These are phyloP conservation scores for Meda fulgida DNA, from an alignment of 2,797 vertebrate genomes.

Conservation along the genomic window DNA sequence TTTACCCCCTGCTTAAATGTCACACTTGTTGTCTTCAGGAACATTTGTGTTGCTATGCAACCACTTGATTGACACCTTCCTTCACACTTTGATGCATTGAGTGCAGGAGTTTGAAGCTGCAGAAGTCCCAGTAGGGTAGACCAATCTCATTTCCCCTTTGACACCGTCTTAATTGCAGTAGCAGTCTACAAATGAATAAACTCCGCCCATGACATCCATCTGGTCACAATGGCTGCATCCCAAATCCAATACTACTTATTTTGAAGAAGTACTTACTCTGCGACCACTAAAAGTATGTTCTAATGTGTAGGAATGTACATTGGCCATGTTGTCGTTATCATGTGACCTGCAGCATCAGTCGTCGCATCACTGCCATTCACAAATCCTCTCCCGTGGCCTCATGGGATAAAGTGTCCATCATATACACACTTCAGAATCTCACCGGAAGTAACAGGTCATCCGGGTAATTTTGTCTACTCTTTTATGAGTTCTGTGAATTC, in stretches of 20 bases:
- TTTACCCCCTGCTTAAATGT: constrained; percentile 45
- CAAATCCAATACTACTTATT: neutral
- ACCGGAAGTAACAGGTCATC: no score
- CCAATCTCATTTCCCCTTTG: constrained; percentile 55
- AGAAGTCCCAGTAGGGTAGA: constrained; percentile 51
- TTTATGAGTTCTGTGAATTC: no score
- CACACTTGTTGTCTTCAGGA: constrained; percentile 23
- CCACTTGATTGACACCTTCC: constrained; percentile 50
- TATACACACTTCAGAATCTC: no score
- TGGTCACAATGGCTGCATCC: constrained; percentile 31
- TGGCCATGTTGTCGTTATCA: neutral
- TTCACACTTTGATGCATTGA: constrained; percentile 41
- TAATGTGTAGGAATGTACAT: neutral
- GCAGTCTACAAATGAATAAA: constrained; percentile 57
- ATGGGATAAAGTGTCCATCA: no score
- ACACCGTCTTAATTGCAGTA: constrained; percentile 59
- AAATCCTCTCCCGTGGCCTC: no score
- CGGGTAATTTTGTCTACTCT: no score
- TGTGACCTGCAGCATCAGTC: no score
- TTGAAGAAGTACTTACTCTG: neutral
- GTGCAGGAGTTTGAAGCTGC: constrained; percentile 42
- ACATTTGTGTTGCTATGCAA: constrained; percentile 28
- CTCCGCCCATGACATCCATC: constrained; percentile 62
- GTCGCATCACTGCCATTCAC: neutral
- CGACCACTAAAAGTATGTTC: neutral